Base-by-base conservation (phyloP, 2,888 invertebrate genomes). In the Agonum fuliginosum region DNA sequence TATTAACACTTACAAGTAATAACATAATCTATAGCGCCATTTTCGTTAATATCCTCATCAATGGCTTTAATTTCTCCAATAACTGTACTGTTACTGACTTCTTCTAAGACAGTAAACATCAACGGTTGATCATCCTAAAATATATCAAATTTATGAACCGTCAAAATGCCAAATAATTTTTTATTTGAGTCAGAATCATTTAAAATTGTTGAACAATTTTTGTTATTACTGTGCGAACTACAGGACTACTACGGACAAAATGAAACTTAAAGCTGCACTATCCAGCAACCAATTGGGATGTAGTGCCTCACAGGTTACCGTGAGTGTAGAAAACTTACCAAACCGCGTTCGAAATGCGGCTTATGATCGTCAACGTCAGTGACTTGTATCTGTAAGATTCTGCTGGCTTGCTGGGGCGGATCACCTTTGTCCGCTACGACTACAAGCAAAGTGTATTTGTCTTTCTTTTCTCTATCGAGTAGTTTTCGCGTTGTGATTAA, bases 301-400 rank as follows among this genome's bases (percentile, higher is more conserved):
- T n/a, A n/a, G n/a, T n/a, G n/a, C n/a, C n/a, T n/a, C n/a, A n/a
- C n/a, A n/a, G n/a, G n/a, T n/a, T n/a, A n/a, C n/a, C n/a, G n/a
- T n/a, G n/a, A n/a, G n/a, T n/a, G n/a, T n/a, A n/a, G n/a, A n/a
- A n/a, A n/a, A n/a, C 8, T 89, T 84, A 94, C 94, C 82, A 91
- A 86, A 79, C 89, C 91, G 78, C 94, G 87, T 5, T 88, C 88
- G 81, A 95, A 95, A 78, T 91, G 89, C 0, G 95, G 95, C 79
- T 91, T 91, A 82, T 95, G 94, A 83, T 95, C 95, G 83, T 95
- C 95, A 8, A 94, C 91, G 81, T 95, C 95, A 1, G 91, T 88
- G 0, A 95, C 89, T 67, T 89, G 87, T 0, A 95, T 91, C 62
- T 90, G 91, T 0, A 95, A 88, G 0, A 94, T 91, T 69, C 93